Percentiles rank a stretch among this genome's conserved stretches.
phyloP scores from a whole-genome alignment of 1,140 invertebrate species.

The Aleiodes sp. region DNA sequence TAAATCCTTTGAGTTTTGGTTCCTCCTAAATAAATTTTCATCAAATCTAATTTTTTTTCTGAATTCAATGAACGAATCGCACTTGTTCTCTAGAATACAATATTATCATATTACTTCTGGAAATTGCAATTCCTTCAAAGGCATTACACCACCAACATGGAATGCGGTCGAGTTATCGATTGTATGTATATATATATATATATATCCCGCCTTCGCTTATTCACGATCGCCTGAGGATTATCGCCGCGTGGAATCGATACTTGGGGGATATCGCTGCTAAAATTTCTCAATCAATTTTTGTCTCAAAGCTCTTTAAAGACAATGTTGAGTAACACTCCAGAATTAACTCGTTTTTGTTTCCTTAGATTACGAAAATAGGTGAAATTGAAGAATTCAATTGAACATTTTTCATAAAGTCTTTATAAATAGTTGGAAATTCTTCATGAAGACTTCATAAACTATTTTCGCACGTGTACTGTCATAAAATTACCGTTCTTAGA shows the following conservation, averaged over 20 bases:
- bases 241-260: constrained; percentile 23
- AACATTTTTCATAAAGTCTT: too few species aligned
- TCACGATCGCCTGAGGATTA: constrained; percentile 33
- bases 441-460: too few species aligned
- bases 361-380: too few species aligned
- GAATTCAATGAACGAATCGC: not conserved
- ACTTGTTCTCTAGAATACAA: constrained; percentile 8
- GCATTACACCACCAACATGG: constrained; percentile 28
- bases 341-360: too few species aligned
- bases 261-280: constrained; percentile 24
- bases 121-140: constrained; percentile 31
- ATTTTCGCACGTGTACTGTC: too few species aligned
- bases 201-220: constrained; percentile 22
- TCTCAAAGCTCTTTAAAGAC: not conserved
- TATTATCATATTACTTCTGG: constrained; percentile 34
- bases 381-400: too few species aligned
- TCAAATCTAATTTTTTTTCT: not conserved
- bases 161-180: constrained; percentile 32
- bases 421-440: too few species aligned
- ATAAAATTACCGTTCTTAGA: too few species aligned
- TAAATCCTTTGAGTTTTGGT: too few species aligned
- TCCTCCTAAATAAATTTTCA: too few species aligned
- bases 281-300: constrained; percentile 30
- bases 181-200: not conserved
- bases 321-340: constrained; percentile 7